Conservation (phyloP, 2,113 vertebrate genomes). For the Manacus vitellinus region DNA sequence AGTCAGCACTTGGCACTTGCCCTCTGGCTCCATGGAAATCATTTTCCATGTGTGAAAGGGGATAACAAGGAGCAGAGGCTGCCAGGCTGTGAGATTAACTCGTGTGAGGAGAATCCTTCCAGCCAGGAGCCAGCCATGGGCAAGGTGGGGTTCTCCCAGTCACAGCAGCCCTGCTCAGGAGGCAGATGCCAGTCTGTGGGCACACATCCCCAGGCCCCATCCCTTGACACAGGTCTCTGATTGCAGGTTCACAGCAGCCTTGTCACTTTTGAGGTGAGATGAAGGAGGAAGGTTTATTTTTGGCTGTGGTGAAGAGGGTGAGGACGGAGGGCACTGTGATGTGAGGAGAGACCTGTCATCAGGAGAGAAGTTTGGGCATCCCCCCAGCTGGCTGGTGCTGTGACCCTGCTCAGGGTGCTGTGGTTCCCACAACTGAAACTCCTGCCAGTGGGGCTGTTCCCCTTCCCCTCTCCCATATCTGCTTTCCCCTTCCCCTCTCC, state of each 20-base stretch:
- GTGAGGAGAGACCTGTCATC: background rate
- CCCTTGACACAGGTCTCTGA: background rate
- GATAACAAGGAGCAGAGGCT: background rate
- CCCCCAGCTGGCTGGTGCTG: background rate
- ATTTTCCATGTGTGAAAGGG: background rate
- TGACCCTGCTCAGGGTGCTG: accelerated
- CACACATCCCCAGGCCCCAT: background rate
- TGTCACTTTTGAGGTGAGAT: background rate
- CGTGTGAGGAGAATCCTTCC: background rate
- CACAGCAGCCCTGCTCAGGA: accelerated
- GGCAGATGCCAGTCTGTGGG: background rate
- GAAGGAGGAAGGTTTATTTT: background rate
- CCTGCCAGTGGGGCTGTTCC: background rate
- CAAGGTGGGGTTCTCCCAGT: background rate
- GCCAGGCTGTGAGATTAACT: background rate
- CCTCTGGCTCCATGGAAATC: background rate
- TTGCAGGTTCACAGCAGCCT: background rate
- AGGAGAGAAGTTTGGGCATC: background rate
- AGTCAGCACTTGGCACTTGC: background rate
- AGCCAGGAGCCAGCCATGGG: background rate
- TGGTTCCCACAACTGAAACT: background rate
- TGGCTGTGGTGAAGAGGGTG: background rate
- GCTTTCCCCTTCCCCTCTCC: background rate
- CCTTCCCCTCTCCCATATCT: background rate
- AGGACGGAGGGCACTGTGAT: background rate